phyloP scores from a whole-genome alignment of 2,797 vertebrate genomes.

The Acipenser ruthenus region DNA sequence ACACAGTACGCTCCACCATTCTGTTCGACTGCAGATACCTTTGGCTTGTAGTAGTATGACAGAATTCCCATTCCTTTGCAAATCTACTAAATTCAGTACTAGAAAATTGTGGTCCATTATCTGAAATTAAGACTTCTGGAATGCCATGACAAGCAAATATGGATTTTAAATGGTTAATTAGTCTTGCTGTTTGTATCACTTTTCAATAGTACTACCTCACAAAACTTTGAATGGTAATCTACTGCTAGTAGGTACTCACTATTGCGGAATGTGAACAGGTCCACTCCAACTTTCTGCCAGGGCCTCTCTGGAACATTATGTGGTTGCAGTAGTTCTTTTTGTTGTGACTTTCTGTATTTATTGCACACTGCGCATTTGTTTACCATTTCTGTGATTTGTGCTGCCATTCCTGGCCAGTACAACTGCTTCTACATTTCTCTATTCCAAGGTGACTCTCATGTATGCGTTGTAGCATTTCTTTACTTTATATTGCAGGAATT shows the following conservation, averaged over 20 bases:
- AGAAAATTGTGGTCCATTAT: conserved; percentile 19
- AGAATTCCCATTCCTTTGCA: conserved; percentile 16
- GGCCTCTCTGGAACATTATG: conserved; percentile 19
- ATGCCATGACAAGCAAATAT: conserved; percentile 19
- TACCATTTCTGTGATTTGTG: conserved; percentile 11
- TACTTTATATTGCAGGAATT: conserved; percentile 9
- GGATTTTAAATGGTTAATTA: conserved; percentile 15
- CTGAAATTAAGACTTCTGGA: conserved; percentile 17
- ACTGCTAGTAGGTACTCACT: conserved; percentile 17
- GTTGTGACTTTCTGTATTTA: conserved; percentile 10
- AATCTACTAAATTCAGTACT: conserved; percentile 13
- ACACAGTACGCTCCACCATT: conserved; percentile 17
- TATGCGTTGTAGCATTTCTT: conserved; percentile 17
- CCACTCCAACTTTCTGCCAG: conserved; percentile 20
- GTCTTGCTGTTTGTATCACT: conserved; percentile 16
- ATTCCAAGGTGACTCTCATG: conserved; percentile 17
- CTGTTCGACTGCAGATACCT: conserved; percentile 15
- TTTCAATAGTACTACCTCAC: conserved; percentile 15
- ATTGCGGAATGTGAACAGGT: conserved; percentile 19
- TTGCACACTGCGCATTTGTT: conserved; percentile 14
- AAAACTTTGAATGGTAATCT: conserved; percentile 17
- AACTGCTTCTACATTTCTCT: conserved; percentile 11
- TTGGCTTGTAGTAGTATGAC: conserved; percentile 17
- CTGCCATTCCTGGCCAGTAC: conserved; percentile 20
- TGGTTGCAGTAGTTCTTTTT: conserved; percentile 14